Evolutionary conservation across 2,113 vertebrate genomes (phyloP).

Genomic region (Trichechus manatus): DNA sequence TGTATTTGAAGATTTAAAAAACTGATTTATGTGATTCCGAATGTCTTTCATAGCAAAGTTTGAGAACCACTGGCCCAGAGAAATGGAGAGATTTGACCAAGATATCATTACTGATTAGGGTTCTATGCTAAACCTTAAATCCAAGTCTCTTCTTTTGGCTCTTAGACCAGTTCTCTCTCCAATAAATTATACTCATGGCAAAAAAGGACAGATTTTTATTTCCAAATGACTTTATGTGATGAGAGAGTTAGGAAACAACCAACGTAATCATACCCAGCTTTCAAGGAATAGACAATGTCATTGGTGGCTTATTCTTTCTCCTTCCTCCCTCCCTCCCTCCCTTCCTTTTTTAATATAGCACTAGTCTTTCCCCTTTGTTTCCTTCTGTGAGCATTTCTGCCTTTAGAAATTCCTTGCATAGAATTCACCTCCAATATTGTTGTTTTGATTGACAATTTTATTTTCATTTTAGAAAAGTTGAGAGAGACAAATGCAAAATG

Average conservation of each 20-base stretch:
- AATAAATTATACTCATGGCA: conserved; percentile 18
- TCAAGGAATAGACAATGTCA: conserved; percentile 57
- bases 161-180: neutral
- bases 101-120: neutral
- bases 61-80: neutral
- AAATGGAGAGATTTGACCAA: conserved; percentile 12
- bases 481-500: conserved; percentile 68
- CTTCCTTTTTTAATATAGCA: conserved; percentile 1
- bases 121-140: neutral
- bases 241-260: conserved; percentile 44
- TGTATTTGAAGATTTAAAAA: conserved; percentile 7
- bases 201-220: conserved; percentile 30
- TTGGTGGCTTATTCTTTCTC: conserved; percentile 39
- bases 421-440: conserved; percentile 58
- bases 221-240: conserved; percentile 25
- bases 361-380: conserved; percentile 53
- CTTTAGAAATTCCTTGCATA: conserved; percentile 64
- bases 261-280: conserved; percentile 33
- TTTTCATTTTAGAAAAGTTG: conserved; percentile 60
- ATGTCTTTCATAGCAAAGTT: neutral
- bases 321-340: too few species aligned
- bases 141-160: conserved; percentile 22
- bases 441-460: conserved; percentile 76
- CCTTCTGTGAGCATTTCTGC: conserved; percentile 57
- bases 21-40: conserved; percentile 8